Evolutionary conservation across 2,888 invertebrate genomes (phyloP).

Genomic region (Neoascia interrupta): DNA sequence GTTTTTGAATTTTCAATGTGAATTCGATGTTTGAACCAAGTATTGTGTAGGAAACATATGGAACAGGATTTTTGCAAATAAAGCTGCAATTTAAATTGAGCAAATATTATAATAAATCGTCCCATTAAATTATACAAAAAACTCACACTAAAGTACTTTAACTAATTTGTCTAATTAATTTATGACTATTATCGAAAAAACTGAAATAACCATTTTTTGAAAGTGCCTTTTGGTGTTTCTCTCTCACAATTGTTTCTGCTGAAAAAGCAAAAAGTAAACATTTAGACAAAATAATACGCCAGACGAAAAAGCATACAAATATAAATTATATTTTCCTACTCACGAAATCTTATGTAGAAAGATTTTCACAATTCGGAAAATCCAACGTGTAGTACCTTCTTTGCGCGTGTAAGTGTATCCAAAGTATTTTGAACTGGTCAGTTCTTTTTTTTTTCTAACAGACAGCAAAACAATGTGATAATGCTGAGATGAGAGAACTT

Average conservation of each 20-base stretch:
- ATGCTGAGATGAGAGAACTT: constrained; percentile 35
- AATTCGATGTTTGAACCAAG: no score
- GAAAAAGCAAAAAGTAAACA: constrained; percentile 55
- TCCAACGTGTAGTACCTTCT: constrained; percentile 19
- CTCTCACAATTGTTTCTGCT: constrained; percentile 5
- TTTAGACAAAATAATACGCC: constrained; percentile 41
- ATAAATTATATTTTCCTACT: not conserved
- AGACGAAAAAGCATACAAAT: constrained; percentile 23
- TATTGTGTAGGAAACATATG: no score
- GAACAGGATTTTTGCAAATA: no score
- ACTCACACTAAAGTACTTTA: no score
- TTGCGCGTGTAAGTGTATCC: constrained; percentile 9
- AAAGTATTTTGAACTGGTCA: constrained; percentile 61
- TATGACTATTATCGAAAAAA: no score
- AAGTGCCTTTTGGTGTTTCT: constrained; percentile 23
- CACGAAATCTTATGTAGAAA: constrained; percentile 31
- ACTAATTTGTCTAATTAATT: no score
- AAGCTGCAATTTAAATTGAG: no score
- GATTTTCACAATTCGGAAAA: constrained; percentile 42
- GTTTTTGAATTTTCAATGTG: no score
- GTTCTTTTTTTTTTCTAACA: constrained; percentile 37
- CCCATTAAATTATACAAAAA: no score
- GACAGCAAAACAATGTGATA: constrained; percentile 56
- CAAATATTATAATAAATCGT: no score
- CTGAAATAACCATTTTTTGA: constrained; percentile 2